Base-by-base conservation (phyloP, 1,140 invertebrate species). In the Heliothis virescens region DNA sequence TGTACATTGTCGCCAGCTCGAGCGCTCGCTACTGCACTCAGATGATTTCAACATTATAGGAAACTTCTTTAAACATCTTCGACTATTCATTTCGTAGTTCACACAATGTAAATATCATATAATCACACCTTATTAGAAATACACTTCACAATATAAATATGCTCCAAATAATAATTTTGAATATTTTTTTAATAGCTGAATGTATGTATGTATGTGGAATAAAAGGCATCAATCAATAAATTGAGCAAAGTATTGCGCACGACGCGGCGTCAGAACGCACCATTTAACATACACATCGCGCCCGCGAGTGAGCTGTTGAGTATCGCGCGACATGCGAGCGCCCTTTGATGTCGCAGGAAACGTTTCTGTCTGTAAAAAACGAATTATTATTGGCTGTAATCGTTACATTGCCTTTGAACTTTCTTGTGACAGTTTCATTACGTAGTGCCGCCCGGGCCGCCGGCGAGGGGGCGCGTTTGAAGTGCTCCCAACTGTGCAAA, bases 311-410 rank as follows among this genome's bases (percentile, higher is more conserved):
- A 81, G 62, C 65, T 41, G 77, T 81, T 57, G 79, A 82, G 76
- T 71, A 71, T 59, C 79, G 13, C 26, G 69, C 67, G 80, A 78
- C 80, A 63, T 62, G 79, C 48, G 69, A 67, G n/a, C 53, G 47
- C 41, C 65, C 80, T 85, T 83, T 85, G 83, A 85, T 74, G 73
- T 81, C 52, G 53, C 81, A 76, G 67, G 78, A 85, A 83, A 80
- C 76, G 69, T 79, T 79, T 79, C 59, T 76, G 50, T 76, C 63
- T 69, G 79, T 69, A 79, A 83, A 81, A 78, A 79, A 81, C 29
- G 79, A 81, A 79, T 79, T 82, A 81, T 83, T 82, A 81, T 83
- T 83, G 79, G 63, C 71, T 69, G 72, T 85, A 85, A 85, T 81
- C 83, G 79, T 79, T 55, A 29, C 73, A n/a, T 47, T 80, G 71